Conservation (phyloP, 2,888 invertebrate genomes). For the Sipha maydis region DNA sequence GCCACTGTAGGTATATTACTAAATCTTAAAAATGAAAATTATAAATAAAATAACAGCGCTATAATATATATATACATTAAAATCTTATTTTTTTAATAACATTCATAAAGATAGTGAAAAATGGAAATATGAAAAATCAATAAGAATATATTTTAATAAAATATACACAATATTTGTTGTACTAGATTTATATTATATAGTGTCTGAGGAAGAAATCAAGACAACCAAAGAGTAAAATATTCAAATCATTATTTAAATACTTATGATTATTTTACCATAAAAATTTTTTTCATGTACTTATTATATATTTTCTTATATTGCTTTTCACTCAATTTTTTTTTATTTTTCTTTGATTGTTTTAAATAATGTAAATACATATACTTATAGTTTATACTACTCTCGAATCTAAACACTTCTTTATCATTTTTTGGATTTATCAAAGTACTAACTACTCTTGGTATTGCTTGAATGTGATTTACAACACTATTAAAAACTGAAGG, state of each 20-base stretch:
- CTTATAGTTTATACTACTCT: conserved; percentile 5
- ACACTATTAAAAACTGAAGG: conserved; percentile 21
- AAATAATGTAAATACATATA: conserved; percentile 28
- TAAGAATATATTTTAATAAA: too few species aligned
- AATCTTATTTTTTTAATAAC: too few species aligned
- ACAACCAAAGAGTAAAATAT: too few species aligned
- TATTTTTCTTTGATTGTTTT: not conserved
- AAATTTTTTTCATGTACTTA: conserved; percentile 4
- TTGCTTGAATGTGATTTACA: conserved; percentile 19
- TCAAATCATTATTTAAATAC: not conserved
- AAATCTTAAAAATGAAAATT: too few species aligned
- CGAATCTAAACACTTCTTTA: not conserved
- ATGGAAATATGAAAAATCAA: too few species aligned
- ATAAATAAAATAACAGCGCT: too few species aligned
- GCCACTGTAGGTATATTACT: too few species aligned
- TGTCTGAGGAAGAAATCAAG: too few species aligned
- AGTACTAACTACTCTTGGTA: conserved; percentile 8
- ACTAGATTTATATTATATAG: too few species aligned
- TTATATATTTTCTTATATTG: conserved; percentile 53
- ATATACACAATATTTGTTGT: too few species aligned
- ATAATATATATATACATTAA: too few species aligned
- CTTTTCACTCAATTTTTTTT: conserved; percentile 29
- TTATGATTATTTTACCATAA: not conserved
- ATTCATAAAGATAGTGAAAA: too few species aligned
- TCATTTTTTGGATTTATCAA: not conserved